Percentiles rank a stretch among this genome's conserved stretches.
phyloP scores from a whole-genome alignment of 2,888 invertebrate species.

The Eubasilissa splendida region DNA sequence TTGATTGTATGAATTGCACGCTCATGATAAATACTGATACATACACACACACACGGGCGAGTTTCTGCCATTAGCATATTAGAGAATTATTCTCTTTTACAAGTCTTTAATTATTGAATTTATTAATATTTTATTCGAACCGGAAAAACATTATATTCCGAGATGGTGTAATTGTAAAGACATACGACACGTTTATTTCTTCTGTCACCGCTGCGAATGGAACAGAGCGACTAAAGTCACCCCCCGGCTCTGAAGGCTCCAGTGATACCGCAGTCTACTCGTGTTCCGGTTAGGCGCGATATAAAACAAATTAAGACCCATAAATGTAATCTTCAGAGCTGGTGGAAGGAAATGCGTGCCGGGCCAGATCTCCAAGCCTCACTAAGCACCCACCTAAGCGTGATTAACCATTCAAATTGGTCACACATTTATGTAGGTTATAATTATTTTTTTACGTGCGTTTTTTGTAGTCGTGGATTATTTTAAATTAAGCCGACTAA shows the following conservation, averaged over 20 bases:
- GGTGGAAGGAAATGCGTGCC: conserved; percentile 8
- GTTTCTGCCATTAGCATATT: too few relatives aligned
- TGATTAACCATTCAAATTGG: conserved; percentile 22
- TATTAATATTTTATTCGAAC: too few relatives aligned
- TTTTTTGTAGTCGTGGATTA: conserved; percentile 9
- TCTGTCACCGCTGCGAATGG: neutral
- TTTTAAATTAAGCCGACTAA: conserved; percentile 1
- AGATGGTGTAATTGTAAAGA: too few relatives aligned
- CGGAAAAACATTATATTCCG: too few relatives aligned
- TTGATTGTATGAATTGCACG: too few relatives aligned
- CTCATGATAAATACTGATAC: too few relatives aligned
- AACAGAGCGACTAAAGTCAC: neutral
- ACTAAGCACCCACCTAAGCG: conserved; percentile 2
- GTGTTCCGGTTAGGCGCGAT: conserved; percentile 12
- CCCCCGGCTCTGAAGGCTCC: neutral
- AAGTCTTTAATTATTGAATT: too few relatives aligned
- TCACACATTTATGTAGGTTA: conserved; percentile 29
- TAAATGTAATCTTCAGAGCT: conserved; percentile 7
- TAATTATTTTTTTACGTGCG: conserved; percentile 1
- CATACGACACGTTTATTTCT: too few relatives aligned
- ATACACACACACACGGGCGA: too few relatives aligned
- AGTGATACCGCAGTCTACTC: neutral
- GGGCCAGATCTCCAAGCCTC: neutral
- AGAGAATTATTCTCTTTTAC: too few relatives aligned
- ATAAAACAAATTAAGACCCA: conserved; percentile 19